Evolutionary conservation across 1,140 invertebrate species (phyloP).

Genomic region (Papilio aristodemus): DNA sequence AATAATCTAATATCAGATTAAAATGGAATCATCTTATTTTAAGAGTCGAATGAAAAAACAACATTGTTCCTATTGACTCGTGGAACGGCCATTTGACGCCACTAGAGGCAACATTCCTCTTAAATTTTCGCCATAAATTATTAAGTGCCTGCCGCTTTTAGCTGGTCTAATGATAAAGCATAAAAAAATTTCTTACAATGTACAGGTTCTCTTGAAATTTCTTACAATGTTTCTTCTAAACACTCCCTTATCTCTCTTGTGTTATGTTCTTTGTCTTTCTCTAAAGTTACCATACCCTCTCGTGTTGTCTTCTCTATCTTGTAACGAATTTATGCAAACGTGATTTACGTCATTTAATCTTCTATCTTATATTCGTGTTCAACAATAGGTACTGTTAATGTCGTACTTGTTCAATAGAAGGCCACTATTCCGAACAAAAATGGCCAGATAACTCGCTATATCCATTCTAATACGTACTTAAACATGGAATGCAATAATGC

Average conservation of each 20-base stretch:
- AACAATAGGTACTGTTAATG: no score
- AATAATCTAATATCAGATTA: no score
- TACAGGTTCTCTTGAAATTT: slow-evolving; percentile 4
- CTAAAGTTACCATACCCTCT: no score
- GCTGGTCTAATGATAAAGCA: not conserved
- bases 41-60: slow-evolving; percentile 1
- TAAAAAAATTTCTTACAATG: slow-evolving; percentile 3
- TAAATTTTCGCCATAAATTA: slow-evolving; percentile 10
- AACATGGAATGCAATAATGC: slow-evolving; percentile 13
- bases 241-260: no score
- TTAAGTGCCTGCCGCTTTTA: slow-evolving; percentile 21
- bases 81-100: not conserved
- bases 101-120: not conserved
- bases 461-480: not conserved
- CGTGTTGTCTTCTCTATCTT: no score
- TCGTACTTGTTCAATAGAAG: no score
- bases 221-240: no score
- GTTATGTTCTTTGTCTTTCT: no score
- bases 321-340: no score
- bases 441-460: no score
- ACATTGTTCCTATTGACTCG: not conserved
- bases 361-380: no score
- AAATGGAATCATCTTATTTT: not conserved
- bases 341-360: no score
- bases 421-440: not conserved